phyloP scores from a whole-genome alignment of 2,888 invertebrate species.

The Aspidiotus rigidus region DNA sequence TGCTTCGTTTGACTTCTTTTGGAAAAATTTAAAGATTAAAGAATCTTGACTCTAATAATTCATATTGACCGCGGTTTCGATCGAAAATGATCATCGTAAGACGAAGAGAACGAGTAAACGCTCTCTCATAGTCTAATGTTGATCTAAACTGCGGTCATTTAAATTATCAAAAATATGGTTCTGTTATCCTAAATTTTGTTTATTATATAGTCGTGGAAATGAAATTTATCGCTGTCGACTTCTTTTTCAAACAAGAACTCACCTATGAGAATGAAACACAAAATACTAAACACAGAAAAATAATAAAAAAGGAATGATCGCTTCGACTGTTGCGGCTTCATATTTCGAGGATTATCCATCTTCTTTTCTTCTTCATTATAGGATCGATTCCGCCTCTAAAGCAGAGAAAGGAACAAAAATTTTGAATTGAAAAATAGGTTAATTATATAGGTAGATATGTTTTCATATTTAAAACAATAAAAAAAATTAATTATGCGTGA shows the following conservation, averaged over 20 bases:
- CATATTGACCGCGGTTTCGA: too few species aligned
- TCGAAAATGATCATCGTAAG: too few species aligned
- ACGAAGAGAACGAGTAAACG: too few species aligned
- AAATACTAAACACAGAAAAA: slow-evolving; percentile 15
- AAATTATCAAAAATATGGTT: too few species aligned
- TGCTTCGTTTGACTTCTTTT: too few species aligned
- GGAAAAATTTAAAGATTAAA: too few species aligned
- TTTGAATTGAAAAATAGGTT: neutral
- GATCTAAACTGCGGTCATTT: too few species aligned
- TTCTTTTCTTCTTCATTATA: slow-evolving; percentile 20
- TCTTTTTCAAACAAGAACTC: neutral
- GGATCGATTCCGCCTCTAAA: slow-evolving; percentile 1
- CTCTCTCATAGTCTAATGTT: too few species aligned
- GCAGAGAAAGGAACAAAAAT: neutral
- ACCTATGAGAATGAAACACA: slow-evolving; percentile 7
- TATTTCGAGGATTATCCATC: slow-evolving; percentile 4
- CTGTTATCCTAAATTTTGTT: too few species aligned
- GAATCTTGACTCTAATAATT: too few species aligned
- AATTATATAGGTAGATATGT: neutral
- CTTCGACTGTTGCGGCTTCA: neutral
- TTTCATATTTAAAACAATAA: neutral
- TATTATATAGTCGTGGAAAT: too few species aligned
- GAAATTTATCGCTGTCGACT: too few species aligned
- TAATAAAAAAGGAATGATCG: slow-evolving; percentile 3
- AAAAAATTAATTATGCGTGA: neutral